Percentiles rank a stretch among this genome's conserved stretches.
Conservation (phyloP, 53 echinoderm and acorn worm genomes). For the Zoroaster sp. region DNA sequence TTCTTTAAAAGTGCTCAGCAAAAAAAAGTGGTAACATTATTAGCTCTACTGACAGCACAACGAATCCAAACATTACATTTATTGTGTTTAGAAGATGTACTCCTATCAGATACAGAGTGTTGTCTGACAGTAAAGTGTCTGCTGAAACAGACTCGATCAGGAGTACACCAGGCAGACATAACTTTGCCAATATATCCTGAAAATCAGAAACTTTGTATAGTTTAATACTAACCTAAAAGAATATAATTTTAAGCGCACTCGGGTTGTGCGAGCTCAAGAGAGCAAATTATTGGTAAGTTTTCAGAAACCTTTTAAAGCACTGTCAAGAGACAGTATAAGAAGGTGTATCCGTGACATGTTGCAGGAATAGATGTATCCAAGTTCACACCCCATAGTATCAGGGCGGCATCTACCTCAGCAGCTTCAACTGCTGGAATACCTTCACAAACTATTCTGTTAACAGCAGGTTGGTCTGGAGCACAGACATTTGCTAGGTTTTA, state of each 20-base stretch:
- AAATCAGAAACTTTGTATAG: background rate
- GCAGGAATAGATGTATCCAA: background rate
- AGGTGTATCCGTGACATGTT: background rate
- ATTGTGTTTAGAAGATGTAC: background rate
- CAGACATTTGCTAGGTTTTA: conserved; percentile 10
- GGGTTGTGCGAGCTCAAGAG: background rate
- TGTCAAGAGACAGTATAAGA: background rate
- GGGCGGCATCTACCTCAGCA: background rate
- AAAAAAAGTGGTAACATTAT: background rate
- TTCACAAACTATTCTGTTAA: background rate
- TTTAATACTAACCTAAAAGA: too few relatives aligned
- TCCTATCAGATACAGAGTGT: background rate
- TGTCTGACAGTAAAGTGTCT: background rate
- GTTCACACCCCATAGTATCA: conserved; percentile 1
- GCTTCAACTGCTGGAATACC: background rate
- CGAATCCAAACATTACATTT: background rate
- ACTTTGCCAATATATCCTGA: background rate
- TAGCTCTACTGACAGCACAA: background rate
- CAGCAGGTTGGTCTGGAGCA: conserved; percentile 2
- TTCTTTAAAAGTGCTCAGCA: background rate
- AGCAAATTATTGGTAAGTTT: background rate
- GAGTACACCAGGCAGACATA: background rate
- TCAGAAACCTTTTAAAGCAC: background rate
- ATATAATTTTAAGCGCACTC: background rate
- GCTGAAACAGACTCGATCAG: background rate